These are phyloP conservation scores for Camponotus floridanus DNA, from an alignment of 1,140 invertebrate genomes.

Conservation along the genomic window DNA sequence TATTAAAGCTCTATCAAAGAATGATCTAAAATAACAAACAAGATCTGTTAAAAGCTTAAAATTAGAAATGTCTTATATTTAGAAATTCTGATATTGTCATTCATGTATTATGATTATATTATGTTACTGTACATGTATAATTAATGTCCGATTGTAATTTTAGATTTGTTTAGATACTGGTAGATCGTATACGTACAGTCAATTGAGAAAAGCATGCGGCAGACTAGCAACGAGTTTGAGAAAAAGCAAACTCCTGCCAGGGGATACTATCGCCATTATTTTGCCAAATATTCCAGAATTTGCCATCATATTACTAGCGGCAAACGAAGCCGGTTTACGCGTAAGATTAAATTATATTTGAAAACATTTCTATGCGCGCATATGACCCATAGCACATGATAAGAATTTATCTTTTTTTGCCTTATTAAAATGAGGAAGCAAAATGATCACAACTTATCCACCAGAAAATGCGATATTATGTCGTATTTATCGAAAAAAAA, in stretches of 20 bases:
- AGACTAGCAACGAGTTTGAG: conserved; percentile 89
- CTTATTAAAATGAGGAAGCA: neutral
- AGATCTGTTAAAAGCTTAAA: no score
- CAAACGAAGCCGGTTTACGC: conserved; percentile 89
- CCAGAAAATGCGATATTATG: neutral
- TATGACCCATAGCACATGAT: neutral
- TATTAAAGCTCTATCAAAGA: no score
- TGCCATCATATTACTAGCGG: conserved; percentile 88
- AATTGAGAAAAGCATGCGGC: conserved; percentile 88
- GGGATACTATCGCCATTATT: conserved; percentile 90
- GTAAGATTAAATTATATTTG: conserved; percentile 79
- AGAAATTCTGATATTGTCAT: no score
- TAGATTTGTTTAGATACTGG: conserved; percentile 88
- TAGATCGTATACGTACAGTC: conserved; percentile 89
- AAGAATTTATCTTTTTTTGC: neutral
- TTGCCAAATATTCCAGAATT: conserved; percentile 92
- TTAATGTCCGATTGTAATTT: neutral
- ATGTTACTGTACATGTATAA: no score
- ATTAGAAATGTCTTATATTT: no score
- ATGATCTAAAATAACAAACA: no score
- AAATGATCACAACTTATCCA: no score
- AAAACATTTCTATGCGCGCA: neutral
- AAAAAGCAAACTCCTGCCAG: conserved; percentile 88
- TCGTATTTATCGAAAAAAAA: neutral
- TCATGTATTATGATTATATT: no score